Conservation (phyloP, 2,797 vertebrate genomes). For the Ptychobarbus kaznakovi region DNA sequence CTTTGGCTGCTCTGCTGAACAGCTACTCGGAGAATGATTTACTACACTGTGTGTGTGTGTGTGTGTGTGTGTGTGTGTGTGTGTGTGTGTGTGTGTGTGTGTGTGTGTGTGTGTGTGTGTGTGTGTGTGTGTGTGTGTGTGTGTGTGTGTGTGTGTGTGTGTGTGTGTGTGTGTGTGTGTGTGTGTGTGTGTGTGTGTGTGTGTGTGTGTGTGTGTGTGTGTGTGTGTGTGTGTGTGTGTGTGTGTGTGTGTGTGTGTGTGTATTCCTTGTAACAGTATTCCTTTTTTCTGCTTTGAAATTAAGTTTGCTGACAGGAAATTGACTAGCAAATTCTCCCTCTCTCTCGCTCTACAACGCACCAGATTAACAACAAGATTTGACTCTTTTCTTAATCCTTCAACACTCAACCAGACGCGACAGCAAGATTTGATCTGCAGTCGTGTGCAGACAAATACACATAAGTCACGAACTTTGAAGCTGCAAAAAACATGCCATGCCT, state of each 20-base stretch:
- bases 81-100: too few species aligned
- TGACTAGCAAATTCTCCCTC: neutral
- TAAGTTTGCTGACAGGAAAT: slow-evolving; percentile 29
- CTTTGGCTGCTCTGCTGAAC: slow-evolving; percentile 16
- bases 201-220: too few species aligned
- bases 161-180: too few species aligned
- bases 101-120: too few species aligned
- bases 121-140: too few species aligned
- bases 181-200: too few species aligned
- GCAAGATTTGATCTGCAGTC: slow-evolving; percentile 28
- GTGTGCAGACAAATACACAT: neutral
- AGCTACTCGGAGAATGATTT: neutral
- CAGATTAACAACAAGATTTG: slow-evolving; percentile 55
- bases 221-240: too few species aligned
- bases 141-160: too few species aligned
- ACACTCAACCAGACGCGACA: slow-evolving; percentile 31
- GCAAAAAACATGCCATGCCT: neutral
- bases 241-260: too few species aligned
- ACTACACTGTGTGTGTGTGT: neutral
- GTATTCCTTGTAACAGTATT: too few species aligned
- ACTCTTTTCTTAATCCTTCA: slow-evolving; percentile 53
- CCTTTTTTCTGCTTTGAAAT: slow-evolving; percentile 1
- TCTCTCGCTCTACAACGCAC: slow-evolving; percentile 30
- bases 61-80: neutral
- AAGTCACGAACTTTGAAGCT: slow-evolving; percentile 1